A percentile compares a stretch with the other conserved stretches of the same genome.
These are phyloP conservation scores for Istiophorus platypterus DNA, from an alignment of 2,113 vertebrate species.

Conservation along the genomic window DNA sequence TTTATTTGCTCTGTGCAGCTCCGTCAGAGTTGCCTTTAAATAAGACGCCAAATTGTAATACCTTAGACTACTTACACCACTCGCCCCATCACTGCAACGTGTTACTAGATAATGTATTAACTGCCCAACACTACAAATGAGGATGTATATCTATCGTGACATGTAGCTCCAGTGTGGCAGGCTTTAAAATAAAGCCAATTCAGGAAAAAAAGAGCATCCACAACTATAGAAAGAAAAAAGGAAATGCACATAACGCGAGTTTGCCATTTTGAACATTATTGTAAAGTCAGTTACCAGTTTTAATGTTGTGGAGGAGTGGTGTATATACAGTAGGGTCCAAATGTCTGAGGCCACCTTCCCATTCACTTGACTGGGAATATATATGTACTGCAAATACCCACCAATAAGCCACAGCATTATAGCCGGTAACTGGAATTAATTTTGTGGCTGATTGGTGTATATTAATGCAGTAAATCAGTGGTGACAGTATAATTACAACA, in stretches of 20 bases:
- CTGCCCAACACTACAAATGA: background rate
- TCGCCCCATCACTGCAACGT: no score
- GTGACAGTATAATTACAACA: conserved; percentile 43
- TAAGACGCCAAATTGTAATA: background rate
- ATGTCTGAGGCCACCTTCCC: no score
- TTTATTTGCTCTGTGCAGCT: background rate
- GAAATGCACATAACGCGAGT: background rate
- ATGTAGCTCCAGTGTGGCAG: background rate
- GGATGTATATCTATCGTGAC: background rate
- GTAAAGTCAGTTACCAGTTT: no score
- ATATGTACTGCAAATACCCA: no score
- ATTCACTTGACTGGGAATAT: no score
- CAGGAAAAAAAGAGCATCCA: background rate
- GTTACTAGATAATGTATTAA: no score
- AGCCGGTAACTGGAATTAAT: no score
- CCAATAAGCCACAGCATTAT: no score
- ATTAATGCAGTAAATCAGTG: conserved; percentile 10
- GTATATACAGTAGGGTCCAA: no score
- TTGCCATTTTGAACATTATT: background rate
- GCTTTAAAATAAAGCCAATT: background rate
- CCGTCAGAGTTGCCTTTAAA: background rate
- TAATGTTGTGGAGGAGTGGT: no score
- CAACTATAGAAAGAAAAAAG: background rate
- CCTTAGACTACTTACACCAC: background rate
- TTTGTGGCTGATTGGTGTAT: background rate